Evolutionary conservation across 2,797 vertebrate genomes (phyloP).

Genomic region (Semotilus atromaculatus): DNA sequence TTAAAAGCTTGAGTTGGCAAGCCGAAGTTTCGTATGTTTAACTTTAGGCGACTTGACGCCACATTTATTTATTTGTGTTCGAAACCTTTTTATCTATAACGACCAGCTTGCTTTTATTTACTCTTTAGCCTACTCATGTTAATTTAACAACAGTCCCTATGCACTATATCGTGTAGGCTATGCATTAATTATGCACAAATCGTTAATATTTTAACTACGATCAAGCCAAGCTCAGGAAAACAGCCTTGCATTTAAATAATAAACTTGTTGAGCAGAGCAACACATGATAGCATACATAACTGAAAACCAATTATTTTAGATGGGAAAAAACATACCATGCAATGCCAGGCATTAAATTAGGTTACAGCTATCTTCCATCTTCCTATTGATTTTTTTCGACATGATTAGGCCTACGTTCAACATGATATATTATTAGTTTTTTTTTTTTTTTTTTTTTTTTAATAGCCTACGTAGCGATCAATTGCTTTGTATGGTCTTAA

Average conservation of each 20-base stretch:
- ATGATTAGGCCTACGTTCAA: neutral
- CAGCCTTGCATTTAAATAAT: constrained; percentile 21
- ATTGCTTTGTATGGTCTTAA: constrained; percentile 33
- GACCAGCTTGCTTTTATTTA: neutral
- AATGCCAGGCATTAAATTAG: constrained; percentile 21
- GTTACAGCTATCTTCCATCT: constrained; percentile 28
- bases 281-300: constrained; percentile 1
- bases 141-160: neutral
- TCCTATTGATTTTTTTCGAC: constrained; percentile 24
- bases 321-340: neutral
- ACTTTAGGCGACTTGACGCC: neutral
- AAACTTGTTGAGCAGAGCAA: constrained; percentile 33
- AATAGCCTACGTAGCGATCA: neutral
- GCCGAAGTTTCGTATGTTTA: neutral
- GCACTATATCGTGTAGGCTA: no score
- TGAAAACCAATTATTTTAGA: constrained; percentile 38
- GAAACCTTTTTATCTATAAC: neutral
- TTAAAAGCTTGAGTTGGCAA: neutral
- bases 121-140: neutral
- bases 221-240: neutral
- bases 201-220: neutral
- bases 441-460: neutral
- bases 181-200: neutral
- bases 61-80: neutral
- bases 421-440: constrained; percentile 1